phyloP scores from a whole-genome alignment of 1,140 invertebrate species.

The Drosophila busckii region DNA sequence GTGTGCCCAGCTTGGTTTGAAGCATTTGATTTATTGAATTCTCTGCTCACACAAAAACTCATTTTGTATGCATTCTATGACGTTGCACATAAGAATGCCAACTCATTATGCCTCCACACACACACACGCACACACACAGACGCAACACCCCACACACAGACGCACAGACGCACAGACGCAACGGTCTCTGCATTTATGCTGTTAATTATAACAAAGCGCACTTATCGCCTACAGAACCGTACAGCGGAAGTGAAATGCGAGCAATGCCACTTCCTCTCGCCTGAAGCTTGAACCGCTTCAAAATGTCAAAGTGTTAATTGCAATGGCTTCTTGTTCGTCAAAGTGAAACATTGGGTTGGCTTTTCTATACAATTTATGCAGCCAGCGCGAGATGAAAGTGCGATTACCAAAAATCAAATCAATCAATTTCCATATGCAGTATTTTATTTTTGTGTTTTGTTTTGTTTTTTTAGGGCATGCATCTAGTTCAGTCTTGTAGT shows the following conservation, averaged over 20 bases:
- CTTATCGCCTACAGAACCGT: slow-evolving; percentile 41
- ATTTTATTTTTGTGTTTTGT: too few relatives aligned
- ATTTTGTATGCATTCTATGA: slow-evolving; percentile 67
- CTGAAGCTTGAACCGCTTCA: slow-evolving; percentile 32
- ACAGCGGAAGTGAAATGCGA: slow-evolving; percentile 49
- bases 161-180: not conserved
- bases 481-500: too few relatives aligned
- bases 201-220: slow-evolving; percentile 65
- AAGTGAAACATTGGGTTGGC: too few relatives aligned
- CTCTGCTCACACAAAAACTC: slow-evolving; percentile 36
- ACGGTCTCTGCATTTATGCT: too few relatives aligned
- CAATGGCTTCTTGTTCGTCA: slow-evolving; percentile 15
- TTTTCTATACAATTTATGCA: too few relatives aligned
- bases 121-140: not conserved
- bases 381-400: too few relatives aligned
- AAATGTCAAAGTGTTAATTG: slow-evolving; percentile 67
- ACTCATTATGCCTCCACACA: slow-evolving; percentile 57
- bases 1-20: slow-evolving; percentile 43
- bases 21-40: slow-evolving; percentile 68
- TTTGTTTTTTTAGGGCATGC: too few relatives aligned
- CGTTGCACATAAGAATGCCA: slow-evolving; percentile 54
- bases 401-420: too few relatives aligned
- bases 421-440: too few relatives aligned
- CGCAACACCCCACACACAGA: not conserved
- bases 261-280: slow-evolving; percentile 48